Base-by-base conservation (phyloP, 2,888 invertebrate genomes). In the Melipona bicolor region DNA sequence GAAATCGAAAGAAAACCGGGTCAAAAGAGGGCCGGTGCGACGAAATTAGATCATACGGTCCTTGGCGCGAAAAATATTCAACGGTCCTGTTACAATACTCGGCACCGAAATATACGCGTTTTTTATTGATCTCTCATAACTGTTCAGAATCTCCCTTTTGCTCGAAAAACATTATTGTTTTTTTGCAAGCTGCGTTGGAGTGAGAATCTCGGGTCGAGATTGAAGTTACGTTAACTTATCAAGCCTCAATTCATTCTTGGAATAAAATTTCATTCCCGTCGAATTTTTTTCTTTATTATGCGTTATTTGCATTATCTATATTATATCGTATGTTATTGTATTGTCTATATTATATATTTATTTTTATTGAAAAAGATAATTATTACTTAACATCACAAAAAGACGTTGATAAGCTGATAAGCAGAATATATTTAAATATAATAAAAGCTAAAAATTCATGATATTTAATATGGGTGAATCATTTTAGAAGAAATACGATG, bases 1-100 rank as follows among this genome's bases (percentile, higher is more conserved):
- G 49, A 72, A 65, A 78, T n/a, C 54, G 64, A 65, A 49, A 5
- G 59, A 71, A 81, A 81, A 78, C 54, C 62, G 21, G 79, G 79
- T 78, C 78, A 69, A 68, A 79, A 67, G 79, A 61, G 61, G 78
- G 64, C 21, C 21, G 64, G 9, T 11, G 61, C 36, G n/a, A 49
- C 56, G 24, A 79, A 77, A 77, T 79, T 79, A 79, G 61, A 75
- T n/a, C 59, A 43, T 43, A 3, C 32, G 54, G 5, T 61, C 61
- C 50, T 67, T 67, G 73, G 17, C n/a, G 32, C 11, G 43, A 67
- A 79, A 65, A 59, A 74, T 61, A 56, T 59, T 49, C 11, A 52
- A 24, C 11, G 17, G 11, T 19, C 24, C 4, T n/a, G 19, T 27
- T 43, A 9, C 43, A 43, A 43, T 43, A 15, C 49, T 15, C 19